These are phyloP conservation scores for Atlantisia rogersi DNA, from an alignment of 2,113 vertebrate genomes.

Conservation along the genomic window DNA sequence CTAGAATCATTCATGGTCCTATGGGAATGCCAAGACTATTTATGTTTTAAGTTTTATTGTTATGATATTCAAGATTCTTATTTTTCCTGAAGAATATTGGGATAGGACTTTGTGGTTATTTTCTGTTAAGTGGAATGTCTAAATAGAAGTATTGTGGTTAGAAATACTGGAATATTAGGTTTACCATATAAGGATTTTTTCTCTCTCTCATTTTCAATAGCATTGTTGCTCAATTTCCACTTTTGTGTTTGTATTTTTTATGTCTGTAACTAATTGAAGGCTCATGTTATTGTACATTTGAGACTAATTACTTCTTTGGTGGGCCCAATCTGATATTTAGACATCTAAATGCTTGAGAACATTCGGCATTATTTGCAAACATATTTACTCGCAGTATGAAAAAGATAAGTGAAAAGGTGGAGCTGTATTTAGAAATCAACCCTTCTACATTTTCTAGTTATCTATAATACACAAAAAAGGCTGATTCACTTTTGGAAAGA, in stretches of 20 bases:
- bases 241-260: background rate
- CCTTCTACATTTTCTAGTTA: background rate
- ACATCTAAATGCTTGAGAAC: background rate
- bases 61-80: background rate
- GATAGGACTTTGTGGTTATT: background rate
- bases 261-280: background rate
- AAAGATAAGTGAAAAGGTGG: background rate
- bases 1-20: background rate
- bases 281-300: background rate
- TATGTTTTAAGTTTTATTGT: background rate
- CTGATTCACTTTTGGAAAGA: background rate
- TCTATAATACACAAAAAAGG: background rate
- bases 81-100: conserved; percentile 24
- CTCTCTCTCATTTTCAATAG: background rate
- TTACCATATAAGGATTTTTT: conserved; percentile 3
- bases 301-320: background rate
- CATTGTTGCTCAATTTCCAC: background rate
- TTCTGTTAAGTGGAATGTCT: background rate
- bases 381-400: background rate
- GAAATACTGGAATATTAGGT: background rate
- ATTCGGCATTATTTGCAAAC: background rate
- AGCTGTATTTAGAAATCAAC: background rate
- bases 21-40: background rate
- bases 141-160: conserved; percentile 22
- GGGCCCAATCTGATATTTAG: background rate